These are phyloP conservation scores for Platysteira castanea DNA, from an alignment of 2,113 vertebrate species.

Conservation along the genomic window DNA sequence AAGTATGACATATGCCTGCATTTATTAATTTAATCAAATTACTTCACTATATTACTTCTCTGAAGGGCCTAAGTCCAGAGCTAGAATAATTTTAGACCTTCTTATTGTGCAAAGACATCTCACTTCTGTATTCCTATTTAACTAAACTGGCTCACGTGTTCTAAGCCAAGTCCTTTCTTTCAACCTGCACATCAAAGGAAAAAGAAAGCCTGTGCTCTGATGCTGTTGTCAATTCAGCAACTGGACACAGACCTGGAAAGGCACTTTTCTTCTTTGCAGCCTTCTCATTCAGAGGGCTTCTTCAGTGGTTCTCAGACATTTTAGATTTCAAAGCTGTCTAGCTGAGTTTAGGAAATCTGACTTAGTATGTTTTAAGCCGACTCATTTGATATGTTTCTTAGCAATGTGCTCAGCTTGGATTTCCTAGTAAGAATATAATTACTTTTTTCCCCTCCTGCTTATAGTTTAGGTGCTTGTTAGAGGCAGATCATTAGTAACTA, in stretches of 20 bases:
- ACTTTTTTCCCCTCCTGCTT: not conserved
- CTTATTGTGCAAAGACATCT: not conserved
- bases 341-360: not conserved
- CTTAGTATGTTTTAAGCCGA: not conserved
- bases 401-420: not conserved
- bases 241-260: not conserved
- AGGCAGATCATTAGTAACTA: not conserved
- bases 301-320: not conserved
- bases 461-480: not conserved
- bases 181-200: not conserved
- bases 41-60: not conserved
- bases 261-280: not conserved
- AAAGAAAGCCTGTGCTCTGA: not conserved
- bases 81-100: not conserved
- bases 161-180: not conserved
- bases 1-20: not conserved
- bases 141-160: not conserved
- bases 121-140: not conserved
- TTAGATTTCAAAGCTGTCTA: not conserved
- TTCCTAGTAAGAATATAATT: not conserved
- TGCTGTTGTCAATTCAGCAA: not conserved
- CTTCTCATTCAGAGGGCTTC: not conserved
- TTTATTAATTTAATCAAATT: not conserved
- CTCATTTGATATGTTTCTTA: not conserved
- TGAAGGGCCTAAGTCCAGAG: not conserved